These are phyloP conservation scores for Tinea pellionella DNA, from an alignment of 2,888 invertebrate genomes.

Conservation along the genomic window DNA sequence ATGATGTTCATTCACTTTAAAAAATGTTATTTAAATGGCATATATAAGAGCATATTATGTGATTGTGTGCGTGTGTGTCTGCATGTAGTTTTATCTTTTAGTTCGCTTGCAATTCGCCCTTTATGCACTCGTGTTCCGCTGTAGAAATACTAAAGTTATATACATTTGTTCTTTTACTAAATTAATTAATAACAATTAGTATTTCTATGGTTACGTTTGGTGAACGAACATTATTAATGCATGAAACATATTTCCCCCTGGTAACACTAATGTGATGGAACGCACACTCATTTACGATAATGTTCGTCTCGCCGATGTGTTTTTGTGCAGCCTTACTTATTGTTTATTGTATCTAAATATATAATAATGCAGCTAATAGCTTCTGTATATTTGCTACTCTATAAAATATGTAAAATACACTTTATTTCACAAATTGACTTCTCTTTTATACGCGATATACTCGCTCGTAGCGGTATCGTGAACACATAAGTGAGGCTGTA, in stretches of 20 bases:
- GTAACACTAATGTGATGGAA: background rate
- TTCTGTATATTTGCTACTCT: too few relatives aligned
- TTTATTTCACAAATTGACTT: too few relatives aligned
- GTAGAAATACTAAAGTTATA: background rate
- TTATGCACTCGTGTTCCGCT: constrained; percentile 21
- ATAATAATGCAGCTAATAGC: too few relatives aligned
- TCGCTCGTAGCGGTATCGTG: too few relatives aligned
- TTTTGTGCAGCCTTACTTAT: background rate
- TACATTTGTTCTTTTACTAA: background rate
- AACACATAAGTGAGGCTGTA: background rate
- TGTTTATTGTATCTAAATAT: background rate
- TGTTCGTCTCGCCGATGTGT: background rate
- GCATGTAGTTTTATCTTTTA: constrained; percentile 3
- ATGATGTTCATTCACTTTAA: constrained; percentile 12
- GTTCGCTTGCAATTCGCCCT: background rate
- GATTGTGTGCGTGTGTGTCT: constrained; percentile 19
- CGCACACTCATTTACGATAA: background rate
- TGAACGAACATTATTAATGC: background rate
- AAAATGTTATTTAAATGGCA: too few relatives aligned
- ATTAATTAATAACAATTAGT: background rate
- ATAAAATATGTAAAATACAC: too few relatives aligned
- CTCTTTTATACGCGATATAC: too few relatives aligned
- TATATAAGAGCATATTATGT: too few relatives aligned
- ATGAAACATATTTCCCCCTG: background rate
- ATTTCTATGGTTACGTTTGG: background rate